Evolutionary conservation across 2,888 invertebrate species (phyloP), one percentile per base, ranked within the genome.

Genomic region (Hedya salicella): DNA sequence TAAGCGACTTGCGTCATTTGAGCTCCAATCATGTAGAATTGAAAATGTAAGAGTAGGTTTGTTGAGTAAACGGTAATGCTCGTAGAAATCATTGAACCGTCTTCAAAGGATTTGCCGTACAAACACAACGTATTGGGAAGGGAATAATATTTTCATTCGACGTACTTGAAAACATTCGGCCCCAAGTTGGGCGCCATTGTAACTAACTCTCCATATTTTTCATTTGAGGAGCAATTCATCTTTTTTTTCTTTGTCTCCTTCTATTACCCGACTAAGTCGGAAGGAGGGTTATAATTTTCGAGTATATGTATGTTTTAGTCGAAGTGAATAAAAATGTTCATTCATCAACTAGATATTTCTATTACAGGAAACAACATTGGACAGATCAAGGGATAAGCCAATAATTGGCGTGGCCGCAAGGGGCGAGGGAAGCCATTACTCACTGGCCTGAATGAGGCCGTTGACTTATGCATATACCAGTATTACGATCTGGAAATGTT

Each of bases 321-420:
- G 25, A 25, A 6, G 25, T 25, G 4, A 25, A 25, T 25, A 25
- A 6, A 0, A 25, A 25, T 36, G 6, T 36, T 1, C 13, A 9
- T 2, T 13, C 36, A 36, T 11, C 36, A 36, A 36, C 0, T 36
- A 36, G 11, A 9, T 36, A 36, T 36, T 6, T 30, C 25, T 13
- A 32, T 42, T 30, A 1, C 30, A 46, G 57, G 32, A 46, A 57
- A 44, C 6, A 48, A 19, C 21, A 53, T 16, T 11, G 52, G 17
- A 30, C 46, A 48, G 53, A 71, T 71, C 70, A 70, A 67, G 70
- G 69, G 72, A 70, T 73, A 66, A 70, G 49, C 25, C 53, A 61
- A 53, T 61, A 66, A 66, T 66, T 66, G 61, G 46, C 16, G 46
- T 9, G 69, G 68, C 72, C 73, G 70, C 71, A 67, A 56, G 50